A percentile compares a stretch with the other conserved stretches of the same genome.
Evolutionary conservation across 1,140 invertebrate genomes (phyloP).

Genomic region (Oncopodura yosiiana): DNA sequence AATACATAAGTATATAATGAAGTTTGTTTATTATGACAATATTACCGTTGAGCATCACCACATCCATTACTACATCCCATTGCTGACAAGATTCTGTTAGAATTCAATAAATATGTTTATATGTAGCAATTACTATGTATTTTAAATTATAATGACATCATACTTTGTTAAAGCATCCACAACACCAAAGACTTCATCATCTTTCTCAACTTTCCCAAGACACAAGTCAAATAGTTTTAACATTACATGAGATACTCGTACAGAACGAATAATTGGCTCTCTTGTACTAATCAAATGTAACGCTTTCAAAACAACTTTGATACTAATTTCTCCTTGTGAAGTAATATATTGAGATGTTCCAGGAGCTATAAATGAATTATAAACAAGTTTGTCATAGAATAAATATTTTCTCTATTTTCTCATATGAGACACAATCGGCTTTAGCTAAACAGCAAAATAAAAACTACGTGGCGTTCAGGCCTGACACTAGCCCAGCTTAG

Average conservation of each 20-base stretch:
- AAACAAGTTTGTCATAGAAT: no score
- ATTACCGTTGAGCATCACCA: constrained; percentile 65
- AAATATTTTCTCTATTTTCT: no score
- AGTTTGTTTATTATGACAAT: no score
- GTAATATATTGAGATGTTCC: constrained; percentile 88
- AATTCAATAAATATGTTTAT: constrained; percentile 1
- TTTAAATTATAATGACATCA: neutral
- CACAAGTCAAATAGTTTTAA: constrained; percentile 79
- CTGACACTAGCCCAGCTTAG: no score
- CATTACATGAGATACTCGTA: constrained; percentile 79
- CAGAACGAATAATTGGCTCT: constrained; percentile 62
- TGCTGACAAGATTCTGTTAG: constrained; percentile 64
- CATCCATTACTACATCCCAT: constrained; percentile 89
- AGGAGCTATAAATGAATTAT: no score
- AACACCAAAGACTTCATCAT: constrained; percentile 14
- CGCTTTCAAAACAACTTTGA: constrained; percentile 81
- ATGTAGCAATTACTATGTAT: neutral
- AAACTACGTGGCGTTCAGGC: no score
- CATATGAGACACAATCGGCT: no score
- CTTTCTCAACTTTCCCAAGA: constrained; percentile 50
- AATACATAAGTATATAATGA: no score
- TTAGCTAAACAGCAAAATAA: no score
- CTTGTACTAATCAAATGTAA: constrained; percentile 73
- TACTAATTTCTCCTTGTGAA: constrained; percentile 84
- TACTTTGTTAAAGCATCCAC: constrained; percentile 34